phyloP scores from a whole-genome alignment of 92 coral and sea anemone species.

The Phenganax stokvisi region DNA sequence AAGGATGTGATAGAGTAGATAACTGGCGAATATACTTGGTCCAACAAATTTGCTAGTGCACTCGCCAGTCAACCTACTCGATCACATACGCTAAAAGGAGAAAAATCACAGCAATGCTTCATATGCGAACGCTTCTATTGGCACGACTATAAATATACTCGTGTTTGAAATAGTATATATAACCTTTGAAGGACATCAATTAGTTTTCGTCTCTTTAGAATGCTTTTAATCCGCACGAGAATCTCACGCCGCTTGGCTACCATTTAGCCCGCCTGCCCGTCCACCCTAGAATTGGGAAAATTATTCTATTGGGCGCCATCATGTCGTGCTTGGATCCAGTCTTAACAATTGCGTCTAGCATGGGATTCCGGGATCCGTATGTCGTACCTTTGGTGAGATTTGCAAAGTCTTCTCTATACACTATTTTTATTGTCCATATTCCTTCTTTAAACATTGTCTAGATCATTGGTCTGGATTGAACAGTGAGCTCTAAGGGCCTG shows the following conservation, averaged over 20 bases:
- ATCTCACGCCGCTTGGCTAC: conserved; percentile 85
- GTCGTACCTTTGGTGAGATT: conserved; percentile 75
- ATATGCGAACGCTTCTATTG: neutral
- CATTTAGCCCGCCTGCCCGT: conserved; percentile 93
- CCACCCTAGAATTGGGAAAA: conserved; percentile 92
- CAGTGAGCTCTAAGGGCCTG: too few relatives aligned
- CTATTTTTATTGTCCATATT: neutral
- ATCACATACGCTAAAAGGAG: too few relatives aligned
- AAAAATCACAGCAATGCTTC: too few relatives aligned
- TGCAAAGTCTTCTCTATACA: neutral
- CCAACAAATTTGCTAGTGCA: too few relatives aligned
- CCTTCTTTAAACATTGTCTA: too few relatives aligned
- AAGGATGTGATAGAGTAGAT: too few relatives aligned
- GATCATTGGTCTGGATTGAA: too few relatives aligned
- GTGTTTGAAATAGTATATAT: neutral
- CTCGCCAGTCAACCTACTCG: too few relatives aligned
- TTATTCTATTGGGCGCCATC: conserved; percentile 89
- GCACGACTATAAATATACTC: neutral
- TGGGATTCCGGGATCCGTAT: conserved; percentile 92
- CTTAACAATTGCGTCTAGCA: conserved; percentile 78
- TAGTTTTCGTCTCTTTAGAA: conserved; percentile 46
- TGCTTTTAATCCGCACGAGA: conserved; percentile 70
- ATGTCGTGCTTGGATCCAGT: conserved; percentile 97
- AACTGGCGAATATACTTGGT: too few relatives aligned
- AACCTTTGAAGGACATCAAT: neutral